phyloP scores from a whole-genome alignment of 2,888 invertebrate species.

The Nudaria mundana region DNA sequence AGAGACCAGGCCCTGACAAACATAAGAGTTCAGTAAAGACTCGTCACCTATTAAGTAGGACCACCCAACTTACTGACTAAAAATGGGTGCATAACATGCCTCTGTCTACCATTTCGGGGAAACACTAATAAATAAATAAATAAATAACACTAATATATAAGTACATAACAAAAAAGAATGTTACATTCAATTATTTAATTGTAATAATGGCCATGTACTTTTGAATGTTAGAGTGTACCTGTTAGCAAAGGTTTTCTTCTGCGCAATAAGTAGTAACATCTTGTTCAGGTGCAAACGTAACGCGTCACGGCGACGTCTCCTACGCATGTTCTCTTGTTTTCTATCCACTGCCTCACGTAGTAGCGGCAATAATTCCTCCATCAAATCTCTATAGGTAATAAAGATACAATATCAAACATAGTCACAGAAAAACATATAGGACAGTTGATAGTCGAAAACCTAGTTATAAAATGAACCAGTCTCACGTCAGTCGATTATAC shows the following conservation, averaged over 20 bases:
- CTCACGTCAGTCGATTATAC: too few relatives aligned
- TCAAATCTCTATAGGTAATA: conserved; percentile 87
- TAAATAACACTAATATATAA: too few relatives aligned
- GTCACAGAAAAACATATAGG: background rate
- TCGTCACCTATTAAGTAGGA: too few relatives aligned
- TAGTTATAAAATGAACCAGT: too few relatives aligned
- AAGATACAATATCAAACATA: background rate
- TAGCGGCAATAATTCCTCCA: conserved; percentile 96
- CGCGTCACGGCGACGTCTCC: conserved; percentile 94
- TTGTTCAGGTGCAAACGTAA: conserved; percentile 94
- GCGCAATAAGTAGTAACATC: conserved; percentile 95
- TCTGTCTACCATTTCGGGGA: too few relatives aligned
- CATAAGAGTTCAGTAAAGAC: too few relatives aligned
- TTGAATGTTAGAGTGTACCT: conserved; percentile 65
- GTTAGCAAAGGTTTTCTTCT: conserved; percentile 93
- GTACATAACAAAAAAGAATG: background rate
- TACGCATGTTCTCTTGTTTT: conserved; percentile 97
- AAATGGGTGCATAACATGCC: too few relatives aligned
- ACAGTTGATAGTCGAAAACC: too few relatives aligned
- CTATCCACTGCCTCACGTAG: conserved; percentile 98
- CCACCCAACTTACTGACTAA: too few relatives aligned
- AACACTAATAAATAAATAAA: too few relatives aligned
- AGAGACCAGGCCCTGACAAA: too few relatives aligned
- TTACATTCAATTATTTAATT: background rate
- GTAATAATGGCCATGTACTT: background rate